Percentiles rank a stretch among this genome's conserved stretches.
Evolutionary conservation across 1,140 invertebrate genomes (phyloP).

Genomic region (Panagrolaimus sp.): DNA sequence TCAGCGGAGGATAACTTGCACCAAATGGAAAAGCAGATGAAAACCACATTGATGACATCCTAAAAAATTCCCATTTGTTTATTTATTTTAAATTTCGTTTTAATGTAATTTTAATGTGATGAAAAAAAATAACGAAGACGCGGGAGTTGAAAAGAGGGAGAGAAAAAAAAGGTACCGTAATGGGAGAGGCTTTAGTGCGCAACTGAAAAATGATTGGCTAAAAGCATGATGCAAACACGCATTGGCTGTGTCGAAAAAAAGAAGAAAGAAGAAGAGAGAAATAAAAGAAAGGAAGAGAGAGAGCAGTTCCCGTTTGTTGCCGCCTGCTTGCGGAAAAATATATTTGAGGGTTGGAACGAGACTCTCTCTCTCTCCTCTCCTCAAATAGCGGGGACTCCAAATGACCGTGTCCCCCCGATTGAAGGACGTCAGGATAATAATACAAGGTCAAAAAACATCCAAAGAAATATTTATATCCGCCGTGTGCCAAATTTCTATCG

Average conservation of each 20-base stretch:
- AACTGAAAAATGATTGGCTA: background rate
- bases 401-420: background rate
- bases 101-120: background rate
- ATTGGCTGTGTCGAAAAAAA: constrained; percentile 14
- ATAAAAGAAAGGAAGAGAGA: too few relatives aligned
- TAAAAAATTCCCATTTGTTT: background rate
- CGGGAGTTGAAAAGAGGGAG: background rate
- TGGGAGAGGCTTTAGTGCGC: constrained; percentile 1
- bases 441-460: too few relatives aligned
- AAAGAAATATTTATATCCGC: too few relatives aligned
- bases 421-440: too few relatives aligned
- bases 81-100: background rate
- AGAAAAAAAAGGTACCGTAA: constrained; percentile 12
- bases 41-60: constrained; percentile 14
- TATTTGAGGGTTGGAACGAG: background rate
- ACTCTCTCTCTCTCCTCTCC: too few relatives aligned
- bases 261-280: background rate
- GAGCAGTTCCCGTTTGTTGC: too few relatives aligned
- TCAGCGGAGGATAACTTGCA: background rate
- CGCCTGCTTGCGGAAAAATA: too few relatives aligned
- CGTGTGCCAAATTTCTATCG: too few relatives aligned
- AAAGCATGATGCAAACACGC: too few relatives aligned
- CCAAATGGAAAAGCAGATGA: constrained; percentile 5
- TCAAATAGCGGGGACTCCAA: constrained; percentile 15
- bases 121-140: background rate